Conservation (phyloP, 2,113 vertebrate species). For the Elachura formosa region DNA sequence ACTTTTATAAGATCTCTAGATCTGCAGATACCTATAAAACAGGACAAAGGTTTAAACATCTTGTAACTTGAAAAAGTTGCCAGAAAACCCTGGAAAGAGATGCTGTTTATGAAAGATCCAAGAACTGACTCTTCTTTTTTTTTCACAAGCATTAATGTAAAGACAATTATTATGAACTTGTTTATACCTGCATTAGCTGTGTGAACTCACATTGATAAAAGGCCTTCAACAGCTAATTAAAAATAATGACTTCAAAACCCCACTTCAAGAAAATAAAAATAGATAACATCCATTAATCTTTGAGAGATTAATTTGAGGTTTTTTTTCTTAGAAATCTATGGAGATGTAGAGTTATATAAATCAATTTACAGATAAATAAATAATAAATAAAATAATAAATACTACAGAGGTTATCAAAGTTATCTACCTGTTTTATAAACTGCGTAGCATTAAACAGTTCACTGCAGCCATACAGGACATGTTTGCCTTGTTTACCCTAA, state of each 20-base stretch:
- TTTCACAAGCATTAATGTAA: background rate
- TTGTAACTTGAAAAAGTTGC: background rate
- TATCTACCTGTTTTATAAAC: slow-evolving; percentile 91
- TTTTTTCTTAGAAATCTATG: background rate
- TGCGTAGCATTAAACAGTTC: slow-evolving; percentile 95
- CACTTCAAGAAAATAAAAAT: background rate
- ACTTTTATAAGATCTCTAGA: background rate
- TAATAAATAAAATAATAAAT: background rate
- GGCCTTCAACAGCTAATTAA: background rate
- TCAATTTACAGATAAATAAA: background rate
- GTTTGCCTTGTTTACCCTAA: slow-evolving; percentile 90
- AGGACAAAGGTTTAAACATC: background rate
- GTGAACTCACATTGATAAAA: background rate
- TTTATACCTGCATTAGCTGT: background rate
- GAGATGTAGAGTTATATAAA: background rate
- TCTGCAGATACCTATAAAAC: background rate
- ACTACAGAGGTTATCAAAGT: background rate
- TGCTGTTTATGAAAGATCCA: background rate
- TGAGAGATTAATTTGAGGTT: background rate
- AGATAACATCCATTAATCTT: background rate
- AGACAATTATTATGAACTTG: background rate
- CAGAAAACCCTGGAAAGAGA: background rate
- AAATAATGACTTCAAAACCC: background rate
- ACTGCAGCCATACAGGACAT: slow-evolving; percentile 94
- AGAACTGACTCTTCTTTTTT: background rate